Base-by-base conservation (phyloP, 2,888 invertebrate genomes). In the Drosophila antonietae region DNA sequence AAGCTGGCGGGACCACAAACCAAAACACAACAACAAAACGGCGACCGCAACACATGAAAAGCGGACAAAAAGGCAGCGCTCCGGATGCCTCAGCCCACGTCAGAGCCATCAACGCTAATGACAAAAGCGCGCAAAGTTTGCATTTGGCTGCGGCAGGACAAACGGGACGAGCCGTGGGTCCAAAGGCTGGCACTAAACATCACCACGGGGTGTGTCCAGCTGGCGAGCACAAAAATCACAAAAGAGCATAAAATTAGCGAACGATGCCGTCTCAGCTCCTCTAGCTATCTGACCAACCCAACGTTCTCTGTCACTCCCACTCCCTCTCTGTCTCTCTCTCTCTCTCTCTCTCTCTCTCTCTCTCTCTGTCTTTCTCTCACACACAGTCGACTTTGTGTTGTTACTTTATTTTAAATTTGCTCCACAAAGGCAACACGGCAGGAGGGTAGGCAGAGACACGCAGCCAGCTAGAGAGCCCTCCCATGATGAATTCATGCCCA, bases 211-310 rank as follows among this genome's bases (percentile, higher is more conserved):
- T 86, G 89, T 85, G 84, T 88, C 84, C 89, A 69, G 75, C 70
- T 64, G 71, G 55, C 78, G 62, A 82, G 85, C 76, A 84, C 80
- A 80, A 82, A 89, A 89, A 86, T 88, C 89, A 86, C 86, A 86
- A 86, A 86, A 85, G 86, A 83, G 89, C 86, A 89, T 89, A 89
- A 89, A 86, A 86, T 86, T 86, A 86, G 89, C 85, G 83, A 86
- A 61, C 71, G 69, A 73, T 74, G 79, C 79, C 79, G 71, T 59
- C 64, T 62, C 64, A 65, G 62, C 56, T 71, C 58, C 58, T 77
- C 52, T 52, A 74, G 70, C 78, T 61, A 61, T 62, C 66, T 66
- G 20, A 10, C 37, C 37, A 37, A 15, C 15, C 52, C 33, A 33
- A 35, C 6, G 10, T 2, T 8, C 47, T 2, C n/a, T 12, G 14